Evolutionary conservation across 2,113 vertebrate species (phyloP), one percentile per base, ranked within the genome.

Genomic region (Salvelinus namaycush): DNA sequence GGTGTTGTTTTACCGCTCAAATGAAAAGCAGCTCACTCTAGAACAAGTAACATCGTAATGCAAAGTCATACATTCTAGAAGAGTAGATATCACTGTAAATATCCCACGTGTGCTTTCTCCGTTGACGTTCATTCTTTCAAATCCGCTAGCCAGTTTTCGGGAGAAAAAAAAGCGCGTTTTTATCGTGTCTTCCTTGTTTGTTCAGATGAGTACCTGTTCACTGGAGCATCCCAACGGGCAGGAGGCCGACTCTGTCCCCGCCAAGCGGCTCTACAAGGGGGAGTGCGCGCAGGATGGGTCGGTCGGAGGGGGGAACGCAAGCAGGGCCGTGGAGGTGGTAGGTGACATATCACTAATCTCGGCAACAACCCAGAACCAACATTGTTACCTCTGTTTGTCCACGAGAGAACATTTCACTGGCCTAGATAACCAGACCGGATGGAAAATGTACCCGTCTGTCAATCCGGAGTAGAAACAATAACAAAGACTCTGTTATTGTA

Each of bases 281-380:
- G 3, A 4, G 73, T 39, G 34, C 34, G 34, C 7, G 7, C 34
- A 39, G 6, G 34, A 39, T 39, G 34, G 34, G 49, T 16, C 12
- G 49, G 49, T 51, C 68, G 68, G 1, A 74, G 60, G 1, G 71
- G 51, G 3, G 70, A 68, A 67, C 71, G 34, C 34, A 12, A 22
- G 68, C 57, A 29, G 68, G 51, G 16, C 66, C 2, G 54, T 86
- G 76, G 87, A 89, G 24, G 89, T 92, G 88, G 91, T 92, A 76
- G 39, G 89, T 89, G 66, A 74, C 48, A 18, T 18, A 16, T 39
- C 39, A 44, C 20, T n/a, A 22, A 22, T 13, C 16, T 13, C 12
- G 51, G 16, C 14, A 54, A 18, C 51, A 54, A 54, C 51, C 51
- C 51, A 13, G 51, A 44, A 44, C 9, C 39, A 44, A 44, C 39